Evolutionary conservation across 2,113 vertebrate species (phyloP).

Genomic region (Tylochromis polylepis): DNA sequence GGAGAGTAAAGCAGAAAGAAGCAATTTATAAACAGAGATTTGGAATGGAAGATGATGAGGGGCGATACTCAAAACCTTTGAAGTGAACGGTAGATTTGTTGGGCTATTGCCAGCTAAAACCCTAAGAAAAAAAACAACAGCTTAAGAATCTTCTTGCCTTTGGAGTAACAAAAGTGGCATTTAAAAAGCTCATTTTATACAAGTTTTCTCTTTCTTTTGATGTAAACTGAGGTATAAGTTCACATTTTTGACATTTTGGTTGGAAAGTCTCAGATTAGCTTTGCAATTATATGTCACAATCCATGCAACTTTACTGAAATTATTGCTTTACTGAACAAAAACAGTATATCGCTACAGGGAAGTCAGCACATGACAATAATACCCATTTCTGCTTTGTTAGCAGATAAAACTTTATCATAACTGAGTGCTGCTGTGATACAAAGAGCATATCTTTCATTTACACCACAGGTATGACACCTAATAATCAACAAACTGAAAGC

Average conservation of each 20-base stretch:
- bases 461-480: constrained; percentile 17
- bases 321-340: not conserved
- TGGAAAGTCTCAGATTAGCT: not conserved
- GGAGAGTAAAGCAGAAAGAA: not conserved
- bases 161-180: not conserved
- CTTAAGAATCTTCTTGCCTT: not conserved
- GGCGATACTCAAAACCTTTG: not conserved
- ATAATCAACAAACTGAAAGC: constrained; percentile 28
- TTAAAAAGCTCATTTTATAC: not conserved
- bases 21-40: not conserved
- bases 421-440: not conserved
- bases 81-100: not conserved
- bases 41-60: not conserved
- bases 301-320: not conserved
- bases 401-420: constrained; percentile 10
- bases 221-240: not conserved
- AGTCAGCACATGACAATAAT: not conserved
- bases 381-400: not conserved
- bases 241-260: not conserved
- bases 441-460: not conserved
- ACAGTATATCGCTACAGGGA: not conserved
- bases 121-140: not conserved
- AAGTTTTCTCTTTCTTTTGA: not conserved
- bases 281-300: not conserved
- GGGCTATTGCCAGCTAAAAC: not conserved